Evolutionary conservation across 2,113 vertebrate species (phyloP).

Genomic region (Martes martes): DNA sequence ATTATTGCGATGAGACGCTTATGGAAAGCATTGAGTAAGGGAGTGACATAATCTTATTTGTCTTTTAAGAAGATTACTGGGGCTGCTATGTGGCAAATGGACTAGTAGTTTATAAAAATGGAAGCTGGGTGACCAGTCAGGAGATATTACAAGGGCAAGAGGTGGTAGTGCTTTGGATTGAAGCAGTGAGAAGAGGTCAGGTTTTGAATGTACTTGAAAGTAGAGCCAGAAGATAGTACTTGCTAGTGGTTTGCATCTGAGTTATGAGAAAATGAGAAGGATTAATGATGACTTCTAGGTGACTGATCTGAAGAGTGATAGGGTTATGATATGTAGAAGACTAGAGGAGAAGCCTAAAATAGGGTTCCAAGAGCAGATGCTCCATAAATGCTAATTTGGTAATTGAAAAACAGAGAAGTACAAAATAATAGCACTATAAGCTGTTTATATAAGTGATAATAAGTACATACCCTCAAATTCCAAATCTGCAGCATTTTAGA

Average conservation of each 20-base stretch:
- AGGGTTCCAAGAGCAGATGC: slow-evolving; percentile 10
- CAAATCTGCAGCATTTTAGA: slow-evolving; percentile 21
- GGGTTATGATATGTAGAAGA: background rate
- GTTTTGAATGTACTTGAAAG: background rate
- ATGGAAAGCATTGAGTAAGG: background rate
- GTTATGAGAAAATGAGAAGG: background rate
- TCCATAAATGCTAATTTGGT: slow-evolving; percentile 36
- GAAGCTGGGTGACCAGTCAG: background rate
- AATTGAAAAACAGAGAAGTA: slow-evolving; percentile 49
- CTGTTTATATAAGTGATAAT: slow-evolving; percentile 27
- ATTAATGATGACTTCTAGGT: background rate
- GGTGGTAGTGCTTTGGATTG: background rate
- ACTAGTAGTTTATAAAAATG: background rate
- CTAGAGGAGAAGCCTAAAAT: background rate
- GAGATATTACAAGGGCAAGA: background rate
- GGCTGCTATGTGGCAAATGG: background rate
- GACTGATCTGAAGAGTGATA: background rate
- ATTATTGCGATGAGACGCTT: background rate
- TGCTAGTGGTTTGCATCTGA: background rate
- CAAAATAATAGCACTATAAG: slow-evolving; percentile 45
- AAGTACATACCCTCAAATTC: background rate
- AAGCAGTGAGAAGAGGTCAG: background rate
- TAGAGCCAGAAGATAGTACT: background rate
- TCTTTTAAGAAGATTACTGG: background rate
- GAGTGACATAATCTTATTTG: background rate